Base-by-base conservation (phyloP, 2,888 invertebrate species). In the Serripes groenlandicus region DNA sequence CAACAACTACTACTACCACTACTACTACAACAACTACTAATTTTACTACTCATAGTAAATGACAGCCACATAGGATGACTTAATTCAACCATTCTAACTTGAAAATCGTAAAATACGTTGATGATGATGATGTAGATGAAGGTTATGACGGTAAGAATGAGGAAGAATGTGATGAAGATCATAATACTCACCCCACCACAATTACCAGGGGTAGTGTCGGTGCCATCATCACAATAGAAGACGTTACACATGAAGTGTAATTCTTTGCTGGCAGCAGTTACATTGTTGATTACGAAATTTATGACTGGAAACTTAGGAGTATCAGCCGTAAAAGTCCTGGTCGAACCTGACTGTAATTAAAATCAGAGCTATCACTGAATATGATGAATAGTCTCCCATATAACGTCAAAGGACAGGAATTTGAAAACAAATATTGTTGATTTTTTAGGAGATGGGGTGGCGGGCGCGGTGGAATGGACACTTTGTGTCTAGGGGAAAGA, bases 161-260 rank as follows among this genome's bases (percentile, higher is more conserved):
- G 15, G 21, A 49, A 5, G 49, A 21, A 21, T 49, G 15, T 2
- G 21, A 49, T 49, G 7, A 49, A 1, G 49, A 49, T 4, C 26
- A 28, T 28, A 4, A 18, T 60, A 30, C 32, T 34, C 34, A 62
- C 62, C 34, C 62, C 62, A 34, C 62, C 62, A 34, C 62, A 62
- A 62, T 30, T 62, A 28, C 62, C 62, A 15, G 62, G 5, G 4
- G 32, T 18, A 4, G 21, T 32, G 15, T 32, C 32, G n/a, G 32
- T 62, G 34, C 34, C 30, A 15, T 32, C 62, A 2, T n/a, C n/a
- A 34, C 62, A 62, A n/a, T 62, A 62, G 3, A 11, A 7, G 4
- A 62, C 30, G 3, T 28, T 4, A 34, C 62, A 62, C n/a, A 34
- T 32, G n/a, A 62, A 62, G 30, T 34, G 34, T n/a, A 62, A n/a